Percentiles rank a stretch among this genome's conserved stretches.
phyloP scores from a whole-genome alignment of 2,888 invertebrate species.

The Papilio protenor region DNA sequence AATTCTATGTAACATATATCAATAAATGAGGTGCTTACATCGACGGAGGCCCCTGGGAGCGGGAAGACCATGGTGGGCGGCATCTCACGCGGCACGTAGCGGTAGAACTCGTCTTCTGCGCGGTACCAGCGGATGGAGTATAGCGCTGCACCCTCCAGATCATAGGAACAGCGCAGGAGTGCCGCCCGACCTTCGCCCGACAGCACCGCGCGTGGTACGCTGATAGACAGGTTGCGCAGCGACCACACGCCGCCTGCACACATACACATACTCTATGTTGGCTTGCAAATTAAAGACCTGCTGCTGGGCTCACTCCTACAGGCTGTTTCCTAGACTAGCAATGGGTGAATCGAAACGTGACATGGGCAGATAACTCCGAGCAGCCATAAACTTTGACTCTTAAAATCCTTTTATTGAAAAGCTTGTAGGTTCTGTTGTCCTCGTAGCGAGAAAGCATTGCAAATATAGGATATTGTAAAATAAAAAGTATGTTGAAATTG shows the following conservation, averaged over 20 bases:
- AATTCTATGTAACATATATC: background rate
- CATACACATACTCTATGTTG: background rate
- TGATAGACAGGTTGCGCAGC: constrained; percentile 75
- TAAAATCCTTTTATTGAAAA: too few relatives aligned
- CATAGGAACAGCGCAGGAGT: constrained; percentile 83
- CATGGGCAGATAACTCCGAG: too few relatives aligned
- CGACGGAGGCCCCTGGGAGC: constrained; percentile 87
- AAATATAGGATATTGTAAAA: too few relatives aligned
- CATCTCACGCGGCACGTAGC: constrained; percentile 88
- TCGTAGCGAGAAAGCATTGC: too few relatives aligned
- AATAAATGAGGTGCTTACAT: constrained; percentile 82
- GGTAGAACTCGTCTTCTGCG: constrained; percentile 89
- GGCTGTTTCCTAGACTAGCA: too few relatives aligned
- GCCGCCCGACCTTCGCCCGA: constrained; percentile 81
- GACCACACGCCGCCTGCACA: constrained; percentile 77
- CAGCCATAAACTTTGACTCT: too few relatives aligned
- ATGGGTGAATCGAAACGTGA: too few relatives aligned
- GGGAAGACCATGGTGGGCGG: constrained; percentile 88
- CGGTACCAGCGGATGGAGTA: constrained; percentile 91
- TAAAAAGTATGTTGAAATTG: too few relatives aligned
- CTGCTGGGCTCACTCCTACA: too few relatives aligned
- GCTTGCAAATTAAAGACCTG: too few relatives aligned
- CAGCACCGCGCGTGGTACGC: constrained; percentile 83
- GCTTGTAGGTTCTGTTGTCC: too few relatives aligned
- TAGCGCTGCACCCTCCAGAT: constrained; percentile 86